Evolutionary conservation across 2,888 invertebrate genomes (phyloP).

Genomic region (Pyrochroa serraticornis): DNA sequence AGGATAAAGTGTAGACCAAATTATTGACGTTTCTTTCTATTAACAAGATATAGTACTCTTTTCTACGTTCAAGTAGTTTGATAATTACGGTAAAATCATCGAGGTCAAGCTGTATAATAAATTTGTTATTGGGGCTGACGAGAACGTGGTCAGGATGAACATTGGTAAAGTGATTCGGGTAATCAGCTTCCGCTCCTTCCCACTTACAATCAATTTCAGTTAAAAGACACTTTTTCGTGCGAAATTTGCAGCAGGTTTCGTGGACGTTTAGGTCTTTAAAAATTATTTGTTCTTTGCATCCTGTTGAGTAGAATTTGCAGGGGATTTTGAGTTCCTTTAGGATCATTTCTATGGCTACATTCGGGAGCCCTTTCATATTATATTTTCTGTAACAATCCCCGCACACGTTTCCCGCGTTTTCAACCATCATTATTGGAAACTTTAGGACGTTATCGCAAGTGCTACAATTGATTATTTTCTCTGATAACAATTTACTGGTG

Average conservation of each 20-base stretch:
- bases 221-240: conserved; percentile 39
- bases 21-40: conserved; percentile 41
- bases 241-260: conserved; percentile 39
- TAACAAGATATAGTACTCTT: conserved; percentile 42
- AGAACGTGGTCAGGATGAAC: conserved; percentile 45
- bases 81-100: conserved; percentile 37
- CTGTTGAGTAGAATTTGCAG: conserved; percentile 42
- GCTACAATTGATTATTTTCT: conserved; percentile 40
- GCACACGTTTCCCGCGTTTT: conserved; percentile 47
- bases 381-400: conserved; percentile 40
- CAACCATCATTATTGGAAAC: conserved; percentile 47
- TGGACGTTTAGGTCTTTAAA: conserved; percentile 37
- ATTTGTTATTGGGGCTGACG: conserved; percentile 41
- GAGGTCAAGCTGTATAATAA: conserved; percentile 44
- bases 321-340: conserved; percentile 41
- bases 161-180: conserved; percentile 45
- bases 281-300: conserved; percentile 36
- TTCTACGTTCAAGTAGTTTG: conserved; percentile 44
- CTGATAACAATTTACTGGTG: conserved; percentile 40
- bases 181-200: conserved; percentile 41
- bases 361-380: conserved; percentile 31
- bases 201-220: conserved; percentile 38
- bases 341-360: conserved; percentile 40
- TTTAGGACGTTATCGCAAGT: conserved; percentile 44
- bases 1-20: conserved; percentile 35